These are phyloP conservation scores for Leptobrachium ailaonicum DNA, from an alignment of 2,113 vertebrate species.

Conservation along the genomic window DNA sequence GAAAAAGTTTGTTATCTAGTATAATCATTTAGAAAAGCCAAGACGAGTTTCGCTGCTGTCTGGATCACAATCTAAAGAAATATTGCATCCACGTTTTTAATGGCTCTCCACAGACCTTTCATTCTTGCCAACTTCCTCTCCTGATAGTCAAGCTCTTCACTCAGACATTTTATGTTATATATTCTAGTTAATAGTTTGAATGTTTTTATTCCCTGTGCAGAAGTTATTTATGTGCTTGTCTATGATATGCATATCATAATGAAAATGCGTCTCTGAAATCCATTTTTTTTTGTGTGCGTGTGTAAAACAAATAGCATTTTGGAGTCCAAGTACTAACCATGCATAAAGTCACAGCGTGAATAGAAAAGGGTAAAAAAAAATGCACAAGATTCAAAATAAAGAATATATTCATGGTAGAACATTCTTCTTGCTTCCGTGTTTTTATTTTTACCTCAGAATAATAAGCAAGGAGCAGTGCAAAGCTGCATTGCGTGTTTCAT, in stretches of 20 bases:
- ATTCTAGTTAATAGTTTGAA: constrained; percentile 51
- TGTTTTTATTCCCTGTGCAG: constrained; percentile 49
- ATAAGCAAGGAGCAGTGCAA: not conserved
- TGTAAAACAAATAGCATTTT: constrained; percentile 37
- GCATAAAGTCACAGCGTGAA: constrained; percentile 36
- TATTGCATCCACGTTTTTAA: constrained; percentile 48
- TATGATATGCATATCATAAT: constrained; percentile 49
- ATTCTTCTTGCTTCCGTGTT: not conserved
- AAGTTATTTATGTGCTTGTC: constrained; percentile 50
- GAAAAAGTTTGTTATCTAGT: constrained; percentile 19
- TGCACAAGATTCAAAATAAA: not conserved
- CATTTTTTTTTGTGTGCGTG: constrained; percentile 25
- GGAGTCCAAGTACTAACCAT: constrained; percentile 25
- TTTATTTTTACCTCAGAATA: not conserved
- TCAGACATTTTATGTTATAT: constrained; percentile 49
- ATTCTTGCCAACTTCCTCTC: constrained; percentile 50
- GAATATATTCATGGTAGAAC: constrained; percentile 6
- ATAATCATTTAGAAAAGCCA: constrained; percentile 40
- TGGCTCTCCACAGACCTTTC: constrained; percentile 41
- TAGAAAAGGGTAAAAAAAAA: constrained; percentile 10
- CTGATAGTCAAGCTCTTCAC: constrained; percentile 44
- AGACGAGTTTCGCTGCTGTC: constrained; percentile 48
- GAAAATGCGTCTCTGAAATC: constrained; percentile 46
- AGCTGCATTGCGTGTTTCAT: not conserved
- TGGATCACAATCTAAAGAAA: constrained; percentile 51